Conservation (phyloP, 2,888 invertebrate genomes). For the Zygogramma bicolorata region DNA sequence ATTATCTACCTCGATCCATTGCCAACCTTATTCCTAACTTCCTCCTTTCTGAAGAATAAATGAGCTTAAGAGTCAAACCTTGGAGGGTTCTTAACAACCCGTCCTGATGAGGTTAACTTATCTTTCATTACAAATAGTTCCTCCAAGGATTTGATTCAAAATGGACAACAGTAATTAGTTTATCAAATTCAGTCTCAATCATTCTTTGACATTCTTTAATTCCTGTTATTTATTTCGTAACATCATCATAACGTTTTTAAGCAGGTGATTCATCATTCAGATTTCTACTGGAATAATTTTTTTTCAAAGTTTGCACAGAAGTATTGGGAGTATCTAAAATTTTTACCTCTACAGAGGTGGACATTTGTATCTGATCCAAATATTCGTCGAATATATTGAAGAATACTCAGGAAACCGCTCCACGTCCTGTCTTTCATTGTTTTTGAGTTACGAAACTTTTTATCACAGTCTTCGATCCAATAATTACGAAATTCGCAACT, state of each 20-base stretch:
- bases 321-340: conserved; percentile 26
- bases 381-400: neutral
- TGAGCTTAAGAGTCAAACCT: too few relatives aligned
- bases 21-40: too few relatives aligned
- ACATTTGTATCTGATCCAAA: neutral
- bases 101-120: too few relatives aligned
- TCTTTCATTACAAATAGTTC: too few relatives aligned
- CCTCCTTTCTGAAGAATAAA: too few relatives aligned
- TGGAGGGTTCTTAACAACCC: too few relatives aligned
- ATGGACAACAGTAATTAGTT: too few relatives aligned
- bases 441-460: neutral
- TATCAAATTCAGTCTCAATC: too few relatives aligned
- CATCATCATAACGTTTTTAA: neutral
- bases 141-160: too few relatives aligned
- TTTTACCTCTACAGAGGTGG: conserved; percentile 9
- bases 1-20: too few relatives aligned
- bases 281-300: neutral
- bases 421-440: neutral
- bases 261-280: neutral
- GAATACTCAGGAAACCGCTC: neutral
- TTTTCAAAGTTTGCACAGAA: conserved; percentile 18
- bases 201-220: neutral
- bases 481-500: too few relatives aligned
- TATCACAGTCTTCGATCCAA: neutral
- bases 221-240: neutral